Evolutionary conservation across 2,797 vertebrate genomes (phyloP), one percentile per base, ranked within the genome.

Genomic region (Paratrypauchen microcephalus): DNA sequence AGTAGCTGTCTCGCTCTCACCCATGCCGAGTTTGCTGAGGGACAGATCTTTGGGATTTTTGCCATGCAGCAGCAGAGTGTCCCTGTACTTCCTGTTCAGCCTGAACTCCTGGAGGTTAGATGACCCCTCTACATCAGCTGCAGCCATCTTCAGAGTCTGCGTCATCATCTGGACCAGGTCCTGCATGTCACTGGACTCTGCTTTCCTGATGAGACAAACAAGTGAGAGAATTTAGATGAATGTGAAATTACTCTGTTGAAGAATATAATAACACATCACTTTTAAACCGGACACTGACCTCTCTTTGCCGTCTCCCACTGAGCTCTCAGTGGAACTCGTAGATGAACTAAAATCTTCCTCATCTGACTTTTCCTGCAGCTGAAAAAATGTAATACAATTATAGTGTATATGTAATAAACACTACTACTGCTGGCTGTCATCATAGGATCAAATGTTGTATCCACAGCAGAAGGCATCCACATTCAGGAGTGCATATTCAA

Each of bases 101-200:
- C 88, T 96, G 76, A 98, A 97, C 87, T 98, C 96, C 18, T 94
- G 90, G 54, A 92, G 70, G 13, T 89, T 87, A 28, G 72, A 84
- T 39, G 67, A 41, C 59, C 4, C 59, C 7, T 41, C 91, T 28
- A 67, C 47, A 5, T 96, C 95, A 82, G 91, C 93, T 62, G 85
- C 84, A 71, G 95, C 95, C 94, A 98, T 90, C 72, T 92, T 93
- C 84, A 99, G 89, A 1, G 97, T 99, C 77, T 92, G 86, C 0
- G 96, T 99, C 97, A 99, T 99, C 86, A 98, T 83, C 48, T 96
- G 93, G 65, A 99, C 95, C 80, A 99, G 91, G 82, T 98, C 97
- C 65, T 94, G 94, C 87, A 97, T 96, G 82, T 99, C 97, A 48
- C 66, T 94, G 79, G 86, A 86, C 15, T 86, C 95, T 56, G 74